Evolutionary conservation across 1,140 invertebrate species (phyloP).

Genomic region (Bicyclus anynana): DNA sequence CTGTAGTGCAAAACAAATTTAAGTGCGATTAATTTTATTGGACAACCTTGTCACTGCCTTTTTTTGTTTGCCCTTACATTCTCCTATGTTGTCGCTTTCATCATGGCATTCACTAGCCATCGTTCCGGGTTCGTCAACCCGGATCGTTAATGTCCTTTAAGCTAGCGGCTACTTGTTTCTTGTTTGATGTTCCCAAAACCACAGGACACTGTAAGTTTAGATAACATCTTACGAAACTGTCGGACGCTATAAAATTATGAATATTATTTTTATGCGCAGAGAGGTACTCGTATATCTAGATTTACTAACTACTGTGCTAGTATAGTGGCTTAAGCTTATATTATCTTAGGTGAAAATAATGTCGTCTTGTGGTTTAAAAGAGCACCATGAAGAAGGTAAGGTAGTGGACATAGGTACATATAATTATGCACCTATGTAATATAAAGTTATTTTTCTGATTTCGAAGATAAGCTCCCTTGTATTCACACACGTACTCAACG

Average conservation of each 20-base stretch:
- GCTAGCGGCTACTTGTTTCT: conserved; percentile 22
- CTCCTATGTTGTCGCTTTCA: not conserved
- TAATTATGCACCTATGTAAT: too few relatives aligned
- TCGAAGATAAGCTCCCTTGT: too few relatives aligned
- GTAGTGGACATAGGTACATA: too few relatives aligned
- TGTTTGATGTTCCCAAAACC: conserved; percentile 9
- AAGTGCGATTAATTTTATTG: not conserved
- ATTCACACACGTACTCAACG: too few relatives aligned
- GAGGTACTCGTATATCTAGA: too few relatives aligned
- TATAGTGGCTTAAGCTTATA: too few relatives aligned
- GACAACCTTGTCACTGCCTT: not conserved
- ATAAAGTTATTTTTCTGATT: too few relatives aligned
- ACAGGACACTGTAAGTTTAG: not conserved
- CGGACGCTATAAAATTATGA: conserved; percentile 1
- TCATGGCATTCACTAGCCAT: conserved; percentile 11
- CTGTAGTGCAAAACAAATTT: not conserved
- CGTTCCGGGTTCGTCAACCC: conserved; percentile 46
- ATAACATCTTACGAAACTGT: not conserved
- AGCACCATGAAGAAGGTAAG: too few relatives aligned
- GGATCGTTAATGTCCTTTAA: conserved; percentile 38
- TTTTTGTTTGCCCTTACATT: conserved; percentile 8
- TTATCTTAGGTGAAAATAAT: too few relatives aligned
- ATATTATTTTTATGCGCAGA: not conserved
- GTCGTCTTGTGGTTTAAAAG: too few relatives aligned
- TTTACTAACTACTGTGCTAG: too few relatives aligned